Evolutionary conservation across 2,797 vertebrate species (phyloP).

Genomic region (Meda fulgida): DNA sequence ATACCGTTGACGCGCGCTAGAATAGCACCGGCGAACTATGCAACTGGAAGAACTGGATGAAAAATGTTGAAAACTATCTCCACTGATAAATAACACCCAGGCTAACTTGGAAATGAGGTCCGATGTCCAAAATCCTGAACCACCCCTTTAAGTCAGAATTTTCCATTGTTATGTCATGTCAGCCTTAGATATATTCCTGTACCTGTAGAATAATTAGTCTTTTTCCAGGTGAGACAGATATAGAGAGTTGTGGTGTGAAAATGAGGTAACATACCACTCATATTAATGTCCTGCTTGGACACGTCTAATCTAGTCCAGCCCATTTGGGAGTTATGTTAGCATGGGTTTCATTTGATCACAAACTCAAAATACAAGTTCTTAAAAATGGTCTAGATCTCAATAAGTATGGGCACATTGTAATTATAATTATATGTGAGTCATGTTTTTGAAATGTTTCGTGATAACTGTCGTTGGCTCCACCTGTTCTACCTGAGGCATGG

Average conservation of each 20-base stretch:
- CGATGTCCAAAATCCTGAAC: too few species aligned
- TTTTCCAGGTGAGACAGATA: background rate
- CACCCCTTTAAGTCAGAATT: background rate
- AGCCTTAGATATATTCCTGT: background rate
- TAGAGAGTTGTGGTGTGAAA: background rate
- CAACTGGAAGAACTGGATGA: too few species aligned
- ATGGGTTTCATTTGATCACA: background rate
- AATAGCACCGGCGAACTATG: too few species aligned
- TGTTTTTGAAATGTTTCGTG: slow-evolving; percentile 20
- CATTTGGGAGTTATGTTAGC: background rate
- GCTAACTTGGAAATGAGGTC: too few species aligned
- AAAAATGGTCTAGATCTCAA: background rate
- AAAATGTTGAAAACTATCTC: too few species aligned
- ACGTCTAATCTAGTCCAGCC: background rate
- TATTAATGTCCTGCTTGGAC: slow-evolving; percentile 1
- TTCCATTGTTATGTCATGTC: background rate
- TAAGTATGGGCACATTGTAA: background rate
- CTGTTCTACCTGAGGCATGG: slow-evolving; percentile 30
- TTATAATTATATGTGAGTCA: slow-evolving; percentile 32
- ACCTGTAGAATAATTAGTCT: background rate
- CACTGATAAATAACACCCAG: too few species aligned
- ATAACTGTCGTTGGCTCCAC: slow-evolving; percentile 1
- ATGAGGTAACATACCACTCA: background rate
- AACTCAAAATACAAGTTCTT: slow-evolving; percentile 26
- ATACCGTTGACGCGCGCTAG: too few species aligned